These are phyloP conservation scores for Anoplopoma fimbria DNA, from an alignment of 2,113 vertebrate genomes.

Conservation along the genomic window DNA sequence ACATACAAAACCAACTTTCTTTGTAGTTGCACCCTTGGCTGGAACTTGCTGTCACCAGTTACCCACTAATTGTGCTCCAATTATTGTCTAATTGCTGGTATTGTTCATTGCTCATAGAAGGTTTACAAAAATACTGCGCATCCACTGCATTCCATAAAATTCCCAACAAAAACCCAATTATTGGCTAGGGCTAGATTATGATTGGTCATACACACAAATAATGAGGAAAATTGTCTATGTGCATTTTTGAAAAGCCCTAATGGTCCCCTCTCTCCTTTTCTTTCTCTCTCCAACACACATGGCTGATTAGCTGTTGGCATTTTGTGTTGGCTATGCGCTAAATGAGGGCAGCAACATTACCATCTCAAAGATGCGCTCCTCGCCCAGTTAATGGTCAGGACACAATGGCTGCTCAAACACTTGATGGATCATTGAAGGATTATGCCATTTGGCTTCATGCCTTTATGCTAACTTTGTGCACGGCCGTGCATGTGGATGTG, in stretches of 20 bases:
- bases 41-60: slow-evolving; percentile 13
- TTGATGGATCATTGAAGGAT: slow-evolving; percentile 77
- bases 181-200: slow-evolving; percentile 36
- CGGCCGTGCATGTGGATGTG: neutral
- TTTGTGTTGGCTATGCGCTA: slow-evolving; percentile 83
- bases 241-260: slow-evolving; percentile 62
- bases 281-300: slow-evolving; percentile 31
- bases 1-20: slow-evolving; percentile 4
- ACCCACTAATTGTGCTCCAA: slow-evolving; percentile 27
- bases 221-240: slow-evolving; percentile 62
- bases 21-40: slow-evolving; percentile 26
- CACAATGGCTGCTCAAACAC: slow-evolving; percentile 81
- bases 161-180: slow-evolving; percentile 57
- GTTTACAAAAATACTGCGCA: slow-evolving; percentile 34
- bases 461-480: slow-evolving; percentile 42
- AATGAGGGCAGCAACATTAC: slow-evolving; percentile 92
- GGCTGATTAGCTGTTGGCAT: slow-evolving; percentile 79
- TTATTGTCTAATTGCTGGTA: slow-evolving; percentile 23
- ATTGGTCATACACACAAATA: slow-evolving; percentile 66
- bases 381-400: slow-evolving; percentile 82
- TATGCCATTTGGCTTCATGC: slow-evolving; percentile 65
- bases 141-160: slow-evolving; percentile 43
- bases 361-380: slow-evolving; percentile 93
- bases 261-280: slow-evolving; percentile 31
- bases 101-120: slow-evolving; percentile 16